phyloP scores from a whole-genome alignment of 2,888 invertebrate species.

The Sialis lutaria region DNA sequence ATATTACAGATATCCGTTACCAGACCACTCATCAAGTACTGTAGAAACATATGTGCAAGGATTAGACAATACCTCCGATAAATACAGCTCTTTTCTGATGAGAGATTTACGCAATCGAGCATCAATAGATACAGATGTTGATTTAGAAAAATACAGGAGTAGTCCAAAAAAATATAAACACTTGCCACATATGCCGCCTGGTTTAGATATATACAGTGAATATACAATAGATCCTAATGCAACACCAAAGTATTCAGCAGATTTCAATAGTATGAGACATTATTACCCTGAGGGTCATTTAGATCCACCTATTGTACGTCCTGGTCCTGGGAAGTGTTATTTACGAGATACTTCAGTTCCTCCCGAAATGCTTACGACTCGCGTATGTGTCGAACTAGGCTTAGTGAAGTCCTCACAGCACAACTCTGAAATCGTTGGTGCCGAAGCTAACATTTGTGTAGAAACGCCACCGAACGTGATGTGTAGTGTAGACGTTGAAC shows the following conservation, averaged over 20 bases:
- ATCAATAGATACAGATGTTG: slow-evolving; percentile 19
- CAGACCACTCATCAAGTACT: slow-evolving; percentile 13
- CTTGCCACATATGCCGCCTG: slow-evolving; percentile 10
- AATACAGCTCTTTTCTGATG: slow-evolving; percentile 6
- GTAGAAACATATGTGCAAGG: slow-evolving; percentile 20
- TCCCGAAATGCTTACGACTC: slow-evolving; percentile 26
- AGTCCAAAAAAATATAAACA: slow-evolving; percentile 25
- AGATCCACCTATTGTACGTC: slow-evolving; percentile 6
- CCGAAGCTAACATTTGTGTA: slow-evolving; percentile 7
- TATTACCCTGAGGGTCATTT: slow-evolving; percentile 7
- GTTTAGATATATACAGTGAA: slow-evolving; percentile 6
- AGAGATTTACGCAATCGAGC: slow-evolving; percentile 8
- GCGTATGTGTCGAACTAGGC: slow-evolving; percentile 38
- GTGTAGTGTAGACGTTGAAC: slow-evolving; percentile 21
- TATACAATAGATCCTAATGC: slow-evolving; percentile 6
- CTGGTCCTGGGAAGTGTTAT: slow-evolving; percentile 9
- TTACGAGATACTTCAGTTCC: slow-evolving; percentile 11
- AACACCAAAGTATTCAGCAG: slow-evolving; percentile 11
- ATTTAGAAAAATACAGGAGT: slow-evolving; percentile 28
- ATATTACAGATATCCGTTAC: slow-evolving; percentile 7
- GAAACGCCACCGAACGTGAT: slow-evolving; percentile 17
- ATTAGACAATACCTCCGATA: slow-evolving; percentile 14
- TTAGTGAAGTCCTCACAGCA: slow-evolving; percentile 20
- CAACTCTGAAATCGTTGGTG: slow-evolving; percentile 5
- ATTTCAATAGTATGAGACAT: slow-evolving; percentile 5